phyloP scores from a whole-genome alignment of 2,888 invertebrate species.

The Agriopis aurantiaria region DNA sequence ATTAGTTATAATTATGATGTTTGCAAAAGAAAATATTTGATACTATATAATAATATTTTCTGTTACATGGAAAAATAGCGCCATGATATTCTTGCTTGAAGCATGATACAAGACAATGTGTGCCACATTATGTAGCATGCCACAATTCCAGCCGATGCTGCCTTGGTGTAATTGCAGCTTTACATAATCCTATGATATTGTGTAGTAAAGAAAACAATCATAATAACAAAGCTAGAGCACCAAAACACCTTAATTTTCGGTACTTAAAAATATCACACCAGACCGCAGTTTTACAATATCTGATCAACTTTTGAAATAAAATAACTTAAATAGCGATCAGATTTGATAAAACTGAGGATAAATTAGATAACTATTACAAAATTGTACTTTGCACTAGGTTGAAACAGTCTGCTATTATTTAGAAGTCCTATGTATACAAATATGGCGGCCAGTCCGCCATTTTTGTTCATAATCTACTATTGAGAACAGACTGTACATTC shows the following conservation, averaged over 20 bases:
- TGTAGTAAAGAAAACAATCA: slow-evolving; percentile 17
- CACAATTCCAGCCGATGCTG: not conserved
- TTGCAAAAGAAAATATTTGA: too few relatives aligned
- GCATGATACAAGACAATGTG: too few relatives aligned
- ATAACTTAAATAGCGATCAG: slow-evolving; percentile 5
- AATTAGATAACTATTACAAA: slow-evolving; percentile 26
- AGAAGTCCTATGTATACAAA: not conserved
- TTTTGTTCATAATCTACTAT: not conserved
- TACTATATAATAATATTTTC: too few relatives aligned
- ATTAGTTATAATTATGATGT: too few relatives aligned
- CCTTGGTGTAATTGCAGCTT: not conserved
- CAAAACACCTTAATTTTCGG: slow-evolving; percentile 12
- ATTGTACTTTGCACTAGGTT: slow-evolving; percentile 34
- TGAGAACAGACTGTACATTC: not conserved
- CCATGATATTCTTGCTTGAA: too few relatives aligned
- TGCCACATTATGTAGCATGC: too few relatives aligned
- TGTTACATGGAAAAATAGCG: too few relatives aligned
- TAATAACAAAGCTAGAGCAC: slow-evolving; percentile 25
- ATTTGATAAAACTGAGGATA: slow-evolving; percentile 7
- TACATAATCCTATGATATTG: slow-evolving; percentile 6
- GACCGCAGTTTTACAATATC: slow-evolving; percentile 4
- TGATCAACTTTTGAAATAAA: slow-evolving; percentile 1
- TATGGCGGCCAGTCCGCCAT: not conserved
- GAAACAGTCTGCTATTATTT: not conserved
- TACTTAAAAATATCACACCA: slow-evolving; percentile 29